phyloP scores from a whole-genome alignment of 2,888 invertebrate genomes.

The Philereme transversata region DNA sequence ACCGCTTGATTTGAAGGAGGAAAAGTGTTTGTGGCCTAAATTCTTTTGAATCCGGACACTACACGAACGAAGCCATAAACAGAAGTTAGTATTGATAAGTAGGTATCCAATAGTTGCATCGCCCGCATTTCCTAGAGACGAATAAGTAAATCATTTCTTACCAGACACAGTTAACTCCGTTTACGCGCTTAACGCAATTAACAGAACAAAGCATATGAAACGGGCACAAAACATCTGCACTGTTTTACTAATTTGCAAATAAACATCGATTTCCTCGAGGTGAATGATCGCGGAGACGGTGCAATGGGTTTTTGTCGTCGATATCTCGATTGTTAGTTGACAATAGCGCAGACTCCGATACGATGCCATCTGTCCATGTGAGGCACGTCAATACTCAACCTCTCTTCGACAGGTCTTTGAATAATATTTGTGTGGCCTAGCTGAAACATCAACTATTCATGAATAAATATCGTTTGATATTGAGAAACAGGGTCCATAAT shows the following conservation, averaged over 20 bases:
- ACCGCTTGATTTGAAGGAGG: too few species aligned
- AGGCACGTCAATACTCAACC: constrained; percentile 25
- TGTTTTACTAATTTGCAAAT: constrained; percentile 35
- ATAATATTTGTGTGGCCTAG: constrained; percentile 15
- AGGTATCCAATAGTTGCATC: not conserved
- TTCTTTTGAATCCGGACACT: too few species aligned
- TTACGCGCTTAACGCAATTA: constrained; percentile 23
- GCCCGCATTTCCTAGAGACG: constrained; percentile 5
- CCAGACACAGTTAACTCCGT: constrained; percentile 13
- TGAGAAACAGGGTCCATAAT: too few species aligned
- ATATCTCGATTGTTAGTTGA: constrained; percentile 57
- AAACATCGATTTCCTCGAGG: constrained; percentile 64
- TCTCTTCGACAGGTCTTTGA: constrained; percentile 21
- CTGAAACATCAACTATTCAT: constrained; percentile 8
- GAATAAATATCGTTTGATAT: not conserved
- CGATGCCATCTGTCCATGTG: constrained; percentile 37
- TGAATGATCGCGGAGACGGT: constrained; percentile 56
- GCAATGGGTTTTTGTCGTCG: constrained; percentile 51
- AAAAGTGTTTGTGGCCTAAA: too few species aligned
- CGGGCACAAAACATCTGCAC: constrained; percentile 40
- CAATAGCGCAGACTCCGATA: constrained; percentile 50
- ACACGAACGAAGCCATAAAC: too few species aligned
- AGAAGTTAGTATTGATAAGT: too few species aligned
- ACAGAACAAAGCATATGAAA: constrained; percentile 40
- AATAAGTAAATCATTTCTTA: constrained; percentile 14